Percentiles rank a stretch among this genome's conserved stretches.
Evolutionary conservation across 1,140 invertebrate genomes (phyloP).

Genomic region (Platyura marginata): DNA sequence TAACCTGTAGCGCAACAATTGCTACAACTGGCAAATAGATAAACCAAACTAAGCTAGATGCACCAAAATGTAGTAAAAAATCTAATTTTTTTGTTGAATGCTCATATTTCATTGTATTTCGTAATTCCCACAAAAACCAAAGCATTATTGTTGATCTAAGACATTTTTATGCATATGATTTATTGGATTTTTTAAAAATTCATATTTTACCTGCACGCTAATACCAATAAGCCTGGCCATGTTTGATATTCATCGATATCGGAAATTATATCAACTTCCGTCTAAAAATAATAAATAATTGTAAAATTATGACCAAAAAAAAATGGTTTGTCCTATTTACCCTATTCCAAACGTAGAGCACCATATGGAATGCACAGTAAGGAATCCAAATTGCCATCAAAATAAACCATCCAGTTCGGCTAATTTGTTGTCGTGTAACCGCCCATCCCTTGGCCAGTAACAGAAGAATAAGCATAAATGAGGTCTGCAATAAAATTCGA

Average conservation of each 20-base stretch:
- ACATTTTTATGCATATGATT: background rate
- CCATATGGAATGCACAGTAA: slow-evolving; percentile 77
- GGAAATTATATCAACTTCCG: slow-evolving; percentile 86
- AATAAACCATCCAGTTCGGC: slow-evolving; percentile 48
- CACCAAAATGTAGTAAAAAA: slow-evolving; percentile 91
- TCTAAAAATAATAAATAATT: slow-evolving; percentile 36
- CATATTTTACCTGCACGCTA: slow-evolving; percentile 33
- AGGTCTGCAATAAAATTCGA: slow-evolving; percentile 40
- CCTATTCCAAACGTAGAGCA: slow-evolving; percentile 91
- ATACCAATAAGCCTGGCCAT: slow-evolving; percentile 86
- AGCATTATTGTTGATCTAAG: slow-evolving; percentile 71
- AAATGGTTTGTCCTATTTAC: slow-evolving; percentile 33
- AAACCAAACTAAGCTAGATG: slow-evolving; percentile 94
- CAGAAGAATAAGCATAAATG: slow-evolving; percentile 87
- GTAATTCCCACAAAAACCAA: slow-evolving; percentile 87
- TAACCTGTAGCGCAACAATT: slow-evolving; percentile 81
- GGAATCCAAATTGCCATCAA: slow-evolving; percentile 82
- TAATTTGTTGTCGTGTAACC: slow-evolving; percentile 70
- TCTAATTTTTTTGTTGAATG: slow-evolving; percentile 79
- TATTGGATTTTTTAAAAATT: too few species aligned
- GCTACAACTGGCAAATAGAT: slow-evolving; percentile 90
- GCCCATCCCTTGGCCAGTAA: slow-evolving; percentile 94
- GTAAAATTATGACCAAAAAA: background rate
- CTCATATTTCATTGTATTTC: slow-evolving; percentile 80
- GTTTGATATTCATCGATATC: slow-evolving; percentile 95